Evolutionary conservation across 2,113 vertebrate species (phyloP).

Genomic region (Irena cyanogastra): DNA sequence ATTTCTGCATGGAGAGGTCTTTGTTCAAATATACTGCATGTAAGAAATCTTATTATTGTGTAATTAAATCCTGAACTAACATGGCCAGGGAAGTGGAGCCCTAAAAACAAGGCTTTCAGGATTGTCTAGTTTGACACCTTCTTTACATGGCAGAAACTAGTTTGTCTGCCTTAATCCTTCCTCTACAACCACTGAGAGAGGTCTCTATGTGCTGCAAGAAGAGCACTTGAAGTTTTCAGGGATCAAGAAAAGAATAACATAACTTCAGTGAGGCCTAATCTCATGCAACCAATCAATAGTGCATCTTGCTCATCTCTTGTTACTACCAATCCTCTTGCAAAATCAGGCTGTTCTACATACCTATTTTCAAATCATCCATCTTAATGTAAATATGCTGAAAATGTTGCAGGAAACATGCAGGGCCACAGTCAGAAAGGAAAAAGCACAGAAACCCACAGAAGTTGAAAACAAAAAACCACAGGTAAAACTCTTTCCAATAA

Average conservation of each 20-base stretch:
- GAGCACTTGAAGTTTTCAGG: neutral
- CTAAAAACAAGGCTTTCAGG: slow-evolving; percentile 49
- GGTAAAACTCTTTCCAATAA: neutral
- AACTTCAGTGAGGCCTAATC: neutral
- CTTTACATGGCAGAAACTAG: neutral
- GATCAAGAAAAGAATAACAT: neutral
- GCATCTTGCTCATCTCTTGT: neutral
- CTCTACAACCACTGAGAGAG: neutral
- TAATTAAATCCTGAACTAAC: slow-evolving; percentile 26
- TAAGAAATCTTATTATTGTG: neutral
- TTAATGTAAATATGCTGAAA: neutral
- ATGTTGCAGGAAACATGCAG: neutral
- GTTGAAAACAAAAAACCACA: slow-evolving; percentile 21
- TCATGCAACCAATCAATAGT: neutral
- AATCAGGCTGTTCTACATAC: neutral
- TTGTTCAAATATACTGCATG: neutral
- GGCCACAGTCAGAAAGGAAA: neutral
- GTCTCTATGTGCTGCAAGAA: neutral
- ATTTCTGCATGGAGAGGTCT: neutral
- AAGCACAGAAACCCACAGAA: neutral
- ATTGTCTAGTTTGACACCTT: slow-evolving; percentile 20
- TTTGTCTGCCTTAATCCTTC: slow-evolving; percentile 3
- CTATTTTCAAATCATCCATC: neutral
- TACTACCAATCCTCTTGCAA: neutral
- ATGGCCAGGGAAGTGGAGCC: neutral